These are phyloP conservation scores for Dicyrtoma fusca DNA, from an alignment of 2,888 invertebrate species.

Conservation along the genomic window DNA sequence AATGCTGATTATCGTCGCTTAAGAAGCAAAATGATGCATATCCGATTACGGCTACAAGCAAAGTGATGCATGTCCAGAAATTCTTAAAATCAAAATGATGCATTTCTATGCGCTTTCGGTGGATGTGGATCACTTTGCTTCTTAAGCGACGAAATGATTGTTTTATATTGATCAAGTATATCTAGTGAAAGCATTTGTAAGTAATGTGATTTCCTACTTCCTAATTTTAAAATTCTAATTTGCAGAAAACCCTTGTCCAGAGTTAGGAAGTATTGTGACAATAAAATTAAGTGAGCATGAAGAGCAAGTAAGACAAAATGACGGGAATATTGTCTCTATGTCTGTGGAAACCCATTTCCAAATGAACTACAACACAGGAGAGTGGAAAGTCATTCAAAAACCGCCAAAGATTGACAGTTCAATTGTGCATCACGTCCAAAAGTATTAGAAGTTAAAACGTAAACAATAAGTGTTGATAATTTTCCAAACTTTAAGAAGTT, in stretches of 20 bases:
- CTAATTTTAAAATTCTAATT: not conserved
- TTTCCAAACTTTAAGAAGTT: no score
- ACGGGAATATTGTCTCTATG: conserved; percentile 77
- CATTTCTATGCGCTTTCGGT: no score
- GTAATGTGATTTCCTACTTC: no score
- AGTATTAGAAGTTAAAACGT: not conserved
- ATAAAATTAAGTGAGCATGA: conserved; percentile 91
- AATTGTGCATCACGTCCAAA: not conserved
- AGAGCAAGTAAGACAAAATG: conserved; percentile 83
- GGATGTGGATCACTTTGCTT: no score
- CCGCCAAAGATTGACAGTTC: conserved; percentile 70
- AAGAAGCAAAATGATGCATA: no score
- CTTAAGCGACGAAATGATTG: no score
- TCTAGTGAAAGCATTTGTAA: not conserved
- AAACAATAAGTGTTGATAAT: not conserved
- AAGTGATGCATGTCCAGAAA: no score
- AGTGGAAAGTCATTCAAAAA: conserved; percentile 95
- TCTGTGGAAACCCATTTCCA: conserved; percentile 95
- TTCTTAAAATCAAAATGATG: no score
- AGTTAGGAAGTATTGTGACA: conserved; percentile 92
- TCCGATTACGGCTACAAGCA: no score
- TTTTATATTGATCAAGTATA: no score
- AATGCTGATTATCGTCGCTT: no score
- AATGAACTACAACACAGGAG: conserved; percentile 97
- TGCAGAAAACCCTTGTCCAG: conserved; percentile 93